These are phyloP conservation scores for chimpanzee (Pan troglodytes) DNA, from an alignment of 2,113 vertebrate genomes.

Conservation along the genomic window DNA sequence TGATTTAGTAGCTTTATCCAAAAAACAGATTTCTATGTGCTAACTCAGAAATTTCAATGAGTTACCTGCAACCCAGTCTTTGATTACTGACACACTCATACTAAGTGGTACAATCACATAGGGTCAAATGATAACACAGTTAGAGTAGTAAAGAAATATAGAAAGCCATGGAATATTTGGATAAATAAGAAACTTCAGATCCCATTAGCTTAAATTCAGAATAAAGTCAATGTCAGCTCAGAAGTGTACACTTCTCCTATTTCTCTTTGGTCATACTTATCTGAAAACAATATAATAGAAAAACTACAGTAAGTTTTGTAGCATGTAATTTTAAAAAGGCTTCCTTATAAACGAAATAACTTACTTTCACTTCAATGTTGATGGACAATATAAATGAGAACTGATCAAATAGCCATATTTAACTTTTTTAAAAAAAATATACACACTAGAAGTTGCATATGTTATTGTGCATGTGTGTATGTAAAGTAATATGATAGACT, in stretches of 20 bases:
- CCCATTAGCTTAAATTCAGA: background rate
- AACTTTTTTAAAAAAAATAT: background rate
- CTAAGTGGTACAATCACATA: background rate
- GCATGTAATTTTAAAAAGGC: background rate
- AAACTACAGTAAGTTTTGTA: background rate
- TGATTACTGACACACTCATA: background rate
- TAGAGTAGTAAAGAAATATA: background rate
- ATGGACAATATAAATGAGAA: background rate
- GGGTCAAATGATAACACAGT: background rate
- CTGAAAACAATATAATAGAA: background rate
- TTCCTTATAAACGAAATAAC: background rate
- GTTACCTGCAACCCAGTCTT: background rate
- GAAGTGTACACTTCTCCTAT: background rate
- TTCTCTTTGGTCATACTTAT: background rate
- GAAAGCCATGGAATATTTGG: background rate
- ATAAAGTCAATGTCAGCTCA: background rate
- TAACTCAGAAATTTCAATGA: conserved; percentile 54
- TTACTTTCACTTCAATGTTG: background rate
- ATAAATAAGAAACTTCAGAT: background rate
- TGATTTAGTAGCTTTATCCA: conserved; percentile 56
- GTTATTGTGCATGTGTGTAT: background rate
- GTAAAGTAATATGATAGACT: background rate
- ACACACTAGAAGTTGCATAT: background rate
- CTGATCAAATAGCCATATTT: background rate
- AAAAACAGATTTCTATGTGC: conserved; percentile 54